A percentile compares a stretch with the other conserved stretches of the same genome.
Evolutionary conservation across 2,113 vertebrate genomes (phyloP).

Genomic region (Abramis brama): DNA sequence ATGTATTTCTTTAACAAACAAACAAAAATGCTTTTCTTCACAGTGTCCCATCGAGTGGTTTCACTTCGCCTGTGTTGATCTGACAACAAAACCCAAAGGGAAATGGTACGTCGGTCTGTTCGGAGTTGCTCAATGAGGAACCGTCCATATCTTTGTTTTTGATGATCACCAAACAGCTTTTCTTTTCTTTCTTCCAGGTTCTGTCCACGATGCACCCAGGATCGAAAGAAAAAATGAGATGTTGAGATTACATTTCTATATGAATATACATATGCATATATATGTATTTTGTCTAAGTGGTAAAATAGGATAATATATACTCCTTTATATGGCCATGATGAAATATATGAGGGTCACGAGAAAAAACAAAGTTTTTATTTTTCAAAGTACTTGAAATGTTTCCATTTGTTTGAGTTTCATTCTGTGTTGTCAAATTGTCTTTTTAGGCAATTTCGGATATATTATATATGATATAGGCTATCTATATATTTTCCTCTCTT

Average conservation of each 20-base stretch:
- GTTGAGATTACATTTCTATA: slow-evolving; percentile 54
- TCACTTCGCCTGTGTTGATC: slow-evolving; percentile 97
- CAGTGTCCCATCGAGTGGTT: slow-evolving; percentile 99
- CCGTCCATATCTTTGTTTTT: neutral
- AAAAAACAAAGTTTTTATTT: slow-evolving; percentile 62
- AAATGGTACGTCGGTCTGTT: slow-evolving; percentile 86
- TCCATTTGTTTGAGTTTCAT: slow-evolving; percentile 28
- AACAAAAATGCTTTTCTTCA: slow-evolving; percentile 40
- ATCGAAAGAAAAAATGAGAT: slow-evolving; percentile 91
- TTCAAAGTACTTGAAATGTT: slow-evolving; percentile 57
- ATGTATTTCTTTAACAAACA: neutral
- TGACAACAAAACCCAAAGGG: slow-evolving; percentile 98
- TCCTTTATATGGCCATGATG: slow-evolving; percentile 44
- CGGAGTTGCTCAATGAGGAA: neutral
- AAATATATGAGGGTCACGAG: slow-evolving; percentile 50
- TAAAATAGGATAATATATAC: slow-evolving; percentile 51
- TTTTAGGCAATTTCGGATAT: slow-evolving; percentile 40
- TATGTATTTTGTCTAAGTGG: slow-evolving; percentile 54
- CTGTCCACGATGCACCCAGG: slow-evolving; percentile 94
- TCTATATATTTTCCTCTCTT: slow-evolving; percentile 30
- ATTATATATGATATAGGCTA: slow-evolving; percentile 69
- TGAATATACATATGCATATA: neutral
- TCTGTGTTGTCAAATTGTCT: slow-evolving; percentile 42
- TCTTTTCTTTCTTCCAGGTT: slow-evolving; percentile 78
- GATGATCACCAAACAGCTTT: neutral